Conservation (phyloP, 2,797 vertebrate species). For the Acanthurus tractus region DNA sequence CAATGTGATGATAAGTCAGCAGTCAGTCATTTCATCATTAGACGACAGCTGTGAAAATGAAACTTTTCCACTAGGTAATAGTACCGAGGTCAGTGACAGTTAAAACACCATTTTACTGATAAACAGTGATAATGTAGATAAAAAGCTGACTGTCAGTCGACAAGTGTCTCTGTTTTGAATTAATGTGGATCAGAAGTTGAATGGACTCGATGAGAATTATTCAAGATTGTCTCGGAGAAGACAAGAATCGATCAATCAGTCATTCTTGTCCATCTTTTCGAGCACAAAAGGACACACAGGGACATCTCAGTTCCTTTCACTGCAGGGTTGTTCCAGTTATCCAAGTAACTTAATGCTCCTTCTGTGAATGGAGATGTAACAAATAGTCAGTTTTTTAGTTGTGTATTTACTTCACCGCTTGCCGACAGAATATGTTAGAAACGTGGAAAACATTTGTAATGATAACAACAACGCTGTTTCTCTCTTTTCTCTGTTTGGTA, state of each 20-base stretch:
- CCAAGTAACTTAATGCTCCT: neutral
- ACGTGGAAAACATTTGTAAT: slow-evolving; percentile 15
- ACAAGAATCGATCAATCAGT: slow-evolving; percentile 57
- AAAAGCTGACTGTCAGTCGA: slow-evolving; percentile 25
- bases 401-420: slow-evolving; percentile 14
- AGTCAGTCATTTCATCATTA: neutral
- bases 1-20: neutral
- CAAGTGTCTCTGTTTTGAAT: slow-evolving; percentile 32
- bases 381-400: neutral
- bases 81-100: too few species aligned
- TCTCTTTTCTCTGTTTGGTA: neutral
- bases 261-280: slow-evolving; percentile 25
- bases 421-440: slow-evolving; percentile 20
- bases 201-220: slow-evolving; percentile 38
- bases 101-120: slow-evolving; percentile 11
- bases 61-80: too few species aligned
- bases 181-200: slow-evolving; percentile 47
- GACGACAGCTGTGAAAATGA: neutral
- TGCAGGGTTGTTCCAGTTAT: slow-evolving; percentile 1
- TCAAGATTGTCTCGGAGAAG: slow-evolving; percentile 30
- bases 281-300: slow-evolving; percentile 42
- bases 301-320: slow-evolving; percentile 19
- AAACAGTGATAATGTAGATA: slow-evolving; percentile 47
- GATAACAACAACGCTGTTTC: neutral
- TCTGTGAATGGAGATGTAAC: slow-evolving; percentile 8